Evolutionary conservation across 2,888 invertebrate species (phyloP), one percentile per base, ranked within the genome.

Genomic region (Subacronicta megacephala): DNA sequence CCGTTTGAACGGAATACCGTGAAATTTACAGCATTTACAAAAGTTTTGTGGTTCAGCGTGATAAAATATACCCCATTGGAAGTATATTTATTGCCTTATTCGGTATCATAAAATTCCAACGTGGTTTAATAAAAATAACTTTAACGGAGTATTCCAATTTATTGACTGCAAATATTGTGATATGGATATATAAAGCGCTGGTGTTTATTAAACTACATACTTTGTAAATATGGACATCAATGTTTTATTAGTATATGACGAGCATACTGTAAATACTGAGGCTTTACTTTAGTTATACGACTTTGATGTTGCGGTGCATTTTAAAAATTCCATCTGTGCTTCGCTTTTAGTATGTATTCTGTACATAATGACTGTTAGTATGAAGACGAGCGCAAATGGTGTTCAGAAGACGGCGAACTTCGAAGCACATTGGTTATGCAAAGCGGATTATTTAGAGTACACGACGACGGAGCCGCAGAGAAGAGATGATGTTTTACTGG

Each of bases 381-480:
- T 54, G 45, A 56, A 54, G 56, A 47, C 43, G 49, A 60, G 49
- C 44, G 49, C 44, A 60, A 74, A 73, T 71, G 52, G 52, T 61
- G 63, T 49, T 62, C 53, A 41, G 46, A 52, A 69, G 69, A 68
- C 58, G 62, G 33, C 52, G 36, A 77, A 80, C 69, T 78, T 80
- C 45, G 23, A 45, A 67, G 66, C 54, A 61, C 75, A 78, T 83
- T 80, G 77, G 77, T 81, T 83, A 82, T 82, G 81, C 80, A 81
- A 84, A 84, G 76, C 71, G 74, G 78, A 81, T 83, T 81, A 79
- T 73, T 77, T 73, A 62, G 72, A 77, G 72, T 74, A 72, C 73
- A 63, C 64, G 61, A 44, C 47, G 56, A 47, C 45, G 50, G 47
- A 38, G 44, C 37, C 31, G 13, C 9, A 29, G 47, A 38, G 45